Conservation (phyloP, 2,797 vertebrate genomes). For the Poeciliopsis infans region DNA sequence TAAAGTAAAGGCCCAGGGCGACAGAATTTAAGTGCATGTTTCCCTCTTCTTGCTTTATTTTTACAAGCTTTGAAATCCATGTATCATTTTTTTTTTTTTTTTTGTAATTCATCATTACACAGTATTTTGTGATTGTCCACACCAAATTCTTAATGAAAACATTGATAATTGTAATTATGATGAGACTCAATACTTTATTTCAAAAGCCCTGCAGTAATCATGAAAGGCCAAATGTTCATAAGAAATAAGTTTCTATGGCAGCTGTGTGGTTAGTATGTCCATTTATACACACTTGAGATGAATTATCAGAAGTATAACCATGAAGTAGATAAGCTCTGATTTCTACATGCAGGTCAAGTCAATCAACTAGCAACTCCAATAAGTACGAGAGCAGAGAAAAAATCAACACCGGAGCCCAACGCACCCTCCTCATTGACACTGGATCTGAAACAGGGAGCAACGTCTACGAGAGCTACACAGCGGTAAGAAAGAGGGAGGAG, state of each 20-base stretch:
- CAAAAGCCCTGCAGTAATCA: background rate
- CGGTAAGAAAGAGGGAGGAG: conserved; percentile 43
- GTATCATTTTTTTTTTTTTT: background rate
- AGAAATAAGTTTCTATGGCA: conserved; percentile 14
- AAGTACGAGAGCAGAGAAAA: conserved; percentile 79
- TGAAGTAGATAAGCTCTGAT: conserved; percentile 28
- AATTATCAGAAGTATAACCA: conserved; percentile 5
- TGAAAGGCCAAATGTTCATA: conserved; percentile 20
- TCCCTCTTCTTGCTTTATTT: background rate
- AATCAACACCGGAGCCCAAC: conserved; percentile 78
- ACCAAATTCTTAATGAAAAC: background rate
- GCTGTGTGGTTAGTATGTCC: conserved; percentile 9
- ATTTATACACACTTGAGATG: conserved; percentile 13
- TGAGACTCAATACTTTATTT: background rate
- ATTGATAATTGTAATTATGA: background rate
- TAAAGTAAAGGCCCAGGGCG: background rate
- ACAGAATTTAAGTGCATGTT: background rate
- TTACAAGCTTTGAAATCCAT: background rate
- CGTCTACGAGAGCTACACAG: conserved; percentile 65
- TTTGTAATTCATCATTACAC: background rate
- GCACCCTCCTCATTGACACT: conserved; percentile 81
- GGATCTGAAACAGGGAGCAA: conserved; percentile 78
- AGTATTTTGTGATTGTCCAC: background rate
- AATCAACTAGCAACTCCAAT: conserved; percentile 72
- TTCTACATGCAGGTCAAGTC: conserved; percentile 58